Evolutionary conservation across 1,140 invertebrate species (phyloP).

Genomic region (Pseudobourletiella spinata): DNA sequence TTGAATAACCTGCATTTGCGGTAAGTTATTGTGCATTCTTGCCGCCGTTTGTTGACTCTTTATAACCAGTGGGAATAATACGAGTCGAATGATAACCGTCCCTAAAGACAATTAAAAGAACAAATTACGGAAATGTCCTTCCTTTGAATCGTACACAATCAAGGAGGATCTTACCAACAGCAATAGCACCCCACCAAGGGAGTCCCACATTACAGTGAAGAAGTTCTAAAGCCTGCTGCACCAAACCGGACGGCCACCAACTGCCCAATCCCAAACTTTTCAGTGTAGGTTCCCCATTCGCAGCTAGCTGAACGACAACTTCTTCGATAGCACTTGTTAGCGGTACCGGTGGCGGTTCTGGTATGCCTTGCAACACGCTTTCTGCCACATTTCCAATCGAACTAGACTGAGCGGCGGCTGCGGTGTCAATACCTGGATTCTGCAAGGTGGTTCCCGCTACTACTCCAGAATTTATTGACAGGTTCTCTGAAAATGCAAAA

Average conservation of each 20-base stretch:
- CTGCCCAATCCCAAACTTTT: constrained; percentile 64
- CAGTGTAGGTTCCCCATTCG: constrained; percentile 22
- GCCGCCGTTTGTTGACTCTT: constrained; percentile 64
- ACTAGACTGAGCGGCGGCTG: too few species aligned
- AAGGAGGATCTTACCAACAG: constrained; percentile 47
- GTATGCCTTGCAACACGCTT: too few species aligned
- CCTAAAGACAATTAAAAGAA: constrained; percentile 43
- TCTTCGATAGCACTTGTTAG: background rate
- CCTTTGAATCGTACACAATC: background rate
- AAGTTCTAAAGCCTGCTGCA: constrained; percentile 70
- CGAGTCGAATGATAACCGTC: constrained; percentile 60
- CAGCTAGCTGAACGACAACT: constrained; percentile 3
- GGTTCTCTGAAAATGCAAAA: too few species aligned
- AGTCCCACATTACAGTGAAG: constrained; percentile 64
- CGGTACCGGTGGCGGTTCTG: constrained; percentile 12
- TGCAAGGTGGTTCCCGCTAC: too few species aligned
- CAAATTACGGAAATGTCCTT: background rate
- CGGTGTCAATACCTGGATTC: too few species aligned
- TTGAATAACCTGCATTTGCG: constrained; percentile 68
- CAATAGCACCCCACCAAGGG: constrained; percentile 85
- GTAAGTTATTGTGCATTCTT: constrained; percentile 69
- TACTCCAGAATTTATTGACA: too few species aligned
- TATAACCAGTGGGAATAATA: constrained; percentile 76
- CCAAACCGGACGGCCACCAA: constrained; percentile 63
- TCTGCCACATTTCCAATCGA: too few species aligned